Base-by-base conservation (phyloP, 2,888 invertebrate genomes). In the Psylliodes chrysocephalus region DNA sequence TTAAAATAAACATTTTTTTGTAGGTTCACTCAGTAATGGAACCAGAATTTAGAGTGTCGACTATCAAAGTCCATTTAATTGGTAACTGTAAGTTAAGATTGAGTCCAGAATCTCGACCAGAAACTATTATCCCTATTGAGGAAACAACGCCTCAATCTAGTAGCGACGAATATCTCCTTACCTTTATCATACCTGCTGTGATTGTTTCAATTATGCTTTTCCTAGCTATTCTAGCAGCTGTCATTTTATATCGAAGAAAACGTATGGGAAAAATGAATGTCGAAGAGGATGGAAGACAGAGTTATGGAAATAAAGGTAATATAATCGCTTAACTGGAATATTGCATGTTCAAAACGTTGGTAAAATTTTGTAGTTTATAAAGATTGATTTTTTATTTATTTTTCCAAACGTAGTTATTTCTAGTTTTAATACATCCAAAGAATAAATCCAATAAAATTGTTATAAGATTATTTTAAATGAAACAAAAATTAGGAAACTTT, bases 191-290 rank as follows among this genome's bases (percentile, higher is more conserved):
- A 62, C 96, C 98, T 0, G 93, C 94, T 0, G 88, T 94, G 10
- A 92, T 96, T 25, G 93, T 97, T 63, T 88, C 93, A 0, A 89
- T 91, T 15, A 95, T 98, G 92, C 85, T 97, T 35, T 82, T 96
- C 10, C 84, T 97, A 44, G 95, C 96, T 0, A 90, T 93, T 0
- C 85, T 96, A 57, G 90, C 96, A 57, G 96, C 96, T 0, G 94
- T 95, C 77, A 88, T 95, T 56, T 84, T 97, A 52, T 96, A 96
- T 79, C 88, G 94, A 72, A 88, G 93, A 69, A 88, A 92, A 73
- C 88, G 92, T 71, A 92, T 92, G 54, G 95, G 95, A 68, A 91
- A 94, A 85, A 90, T 93, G 91, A 90, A 90, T 75, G 85, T 91
- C 65, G 90, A 90, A 77, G 92, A 93, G 76, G 93, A 94, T 76